phyloP scores from a whole-genome alignment of 2,888 invertebrate species.

The Euzophera pinguis region DNA sequence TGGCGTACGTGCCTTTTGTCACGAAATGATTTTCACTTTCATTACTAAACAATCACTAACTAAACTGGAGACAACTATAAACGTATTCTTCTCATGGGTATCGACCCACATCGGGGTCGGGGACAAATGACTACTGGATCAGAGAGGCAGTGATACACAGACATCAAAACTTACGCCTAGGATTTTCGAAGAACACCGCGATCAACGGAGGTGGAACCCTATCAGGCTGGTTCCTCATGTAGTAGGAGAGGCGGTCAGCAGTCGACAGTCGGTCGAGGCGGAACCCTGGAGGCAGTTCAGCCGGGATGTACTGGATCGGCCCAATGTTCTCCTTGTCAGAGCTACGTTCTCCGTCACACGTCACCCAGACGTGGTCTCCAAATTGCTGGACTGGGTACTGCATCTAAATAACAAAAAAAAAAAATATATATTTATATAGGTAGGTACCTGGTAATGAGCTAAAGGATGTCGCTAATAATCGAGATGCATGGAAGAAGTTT shows the following conservation, averaged over 20 bases:
- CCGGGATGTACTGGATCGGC: constrained; percentile 84
- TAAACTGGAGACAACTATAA: no score
- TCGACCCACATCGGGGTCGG: no score
- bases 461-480: no score
- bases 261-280: constrained; percentile 58
- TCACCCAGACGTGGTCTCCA: constrained; percentile 87
- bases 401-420: constrained; percentile 30
- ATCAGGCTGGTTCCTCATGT: constrained; percentile 53
- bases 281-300: constrained; percentile 79
- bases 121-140: no score
- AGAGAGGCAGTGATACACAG: no score
- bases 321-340: constrained; percentile 89
- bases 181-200: constrained; percentile 64
- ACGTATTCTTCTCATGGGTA: no score
- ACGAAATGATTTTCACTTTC: no score
- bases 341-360: constrained; percentile 88
- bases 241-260: constrained; percentile 58
- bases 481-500: no score
- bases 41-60: no score
- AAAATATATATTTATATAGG: no score
- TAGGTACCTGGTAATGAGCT: no score
- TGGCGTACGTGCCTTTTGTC: no score
- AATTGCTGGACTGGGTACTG: constrained; percentile 52
- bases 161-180: constrained; percentile 53
- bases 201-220: constrained; percentile 54